A percentile compares a stretch with the other conserved stretches of the same genome.
Conservation (phyloP, 2,888 invertebrate genomes). For the Acleris literana region DNA sequence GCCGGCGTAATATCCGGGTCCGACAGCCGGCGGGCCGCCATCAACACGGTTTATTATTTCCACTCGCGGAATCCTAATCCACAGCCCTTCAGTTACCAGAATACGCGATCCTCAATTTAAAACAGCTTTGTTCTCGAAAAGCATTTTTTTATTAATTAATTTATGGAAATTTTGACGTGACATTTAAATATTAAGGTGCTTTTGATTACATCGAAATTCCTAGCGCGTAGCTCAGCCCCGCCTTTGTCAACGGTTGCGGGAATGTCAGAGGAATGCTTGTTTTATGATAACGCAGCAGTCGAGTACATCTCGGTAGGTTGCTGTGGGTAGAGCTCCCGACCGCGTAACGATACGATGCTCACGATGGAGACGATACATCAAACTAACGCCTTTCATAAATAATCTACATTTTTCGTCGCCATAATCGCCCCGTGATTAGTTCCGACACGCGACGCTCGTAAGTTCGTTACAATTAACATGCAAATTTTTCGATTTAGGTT, state of each 20-base stretch:
- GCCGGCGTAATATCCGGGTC: neutral
- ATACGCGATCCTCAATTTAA: constrained; percentile 30
- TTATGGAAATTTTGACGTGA: constrained; percentile 29
- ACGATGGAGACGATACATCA: neutral
- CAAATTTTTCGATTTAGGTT: constrained; percentile 1
- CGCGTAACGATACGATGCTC: no score
- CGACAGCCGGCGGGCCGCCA: constrained; percentile 1
- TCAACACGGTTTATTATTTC: constrained; percentile 27
- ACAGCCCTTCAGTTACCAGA: neutral
- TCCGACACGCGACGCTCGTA: constrained; percentile 8
- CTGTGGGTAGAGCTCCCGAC: no score
- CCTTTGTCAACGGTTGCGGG: neutral
- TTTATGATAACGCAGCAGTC: no score
- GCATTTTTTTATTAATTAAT: constrained; percentile 24
- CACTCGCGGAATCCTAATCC: constrained; percentile 19
- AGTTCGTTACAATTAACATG: constrained; percentile 9
- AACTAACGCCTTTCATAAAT: constrained; percentile 15
- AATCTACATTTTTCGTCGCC: constrained; percentile 11
- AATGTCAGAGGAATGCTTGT: neutral
- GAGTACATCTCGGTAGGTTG: no score
- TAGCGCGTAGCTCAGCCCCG: neutral
- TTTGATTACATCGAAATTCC: constrained; percentile 11
- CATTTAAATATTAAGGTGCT: constrained; percentile 4
- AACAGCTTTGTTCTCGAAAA: constrained; percentile 20
- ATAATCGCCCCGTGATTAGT: neutral